Evolutionary conservation across 2,888 invertebrate genomes (phyloP), one percentile per base, ranked within the genome.

Genomic region (Melanophora roralis): DNA sequence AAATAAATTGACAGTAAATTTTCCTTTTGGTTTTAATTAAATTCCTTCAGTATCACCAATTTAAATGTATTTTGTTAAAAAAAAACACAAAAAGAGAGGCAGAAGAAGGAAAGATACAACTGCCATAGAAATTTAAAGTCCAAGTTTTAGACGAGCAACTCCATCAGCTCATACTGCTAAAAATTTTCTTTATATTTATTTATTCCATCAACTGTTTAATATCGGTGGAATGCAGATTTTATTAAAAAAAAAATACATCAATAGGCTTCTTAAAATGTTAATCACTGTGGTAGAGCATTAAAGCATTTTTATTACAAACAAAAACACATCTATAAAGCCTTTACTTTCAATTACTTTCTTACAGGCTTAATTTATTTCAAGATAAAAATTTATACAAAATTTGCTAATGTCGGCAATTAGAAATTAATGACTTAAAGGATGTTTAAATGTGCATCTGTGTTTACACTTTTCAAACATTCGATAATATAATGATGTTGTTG

Each of bases 361-460:
- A 47, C 21, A 21, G 21, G 36, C 38, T 23, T 45, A 68, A 68
- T 45, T 45, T 36, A 34, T 14, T 57, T 12, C 0, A 34, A 40
- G 27, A 38, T 12, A 40, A 14, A 32, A 32, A 16, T 5, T 36
- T n/a, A 9, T 12, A 57, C 36, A 12, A 32, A 47, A 57, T 59
- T 16, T 64, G 67, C 62, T 73, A 62, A 73, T 68, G 67, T 76
- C 64, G 76, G 72, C 72, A 73, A 32, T 68, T 57, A 64, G 73
- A 75, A 76, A 68, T 64, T 68, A 80, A 64, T 57, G n/a, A 60
- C 53, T n/a, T 5, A n/a, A 38, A n/a, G n/a, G 12, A n/a, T 23
- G 49, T 19, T 12, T 6, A 2, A 27, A 8, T 23, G 36, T 36
- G n/a, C 27, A 27, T 27, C 27, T 38, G 14, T 59, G 9, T 16